Evolutionary conservation across 2,888 invertebrate genomes (phyloP), one percentile per base, ranked within the genome.

Genomic region (Scrobipalpa costella): DNA sequence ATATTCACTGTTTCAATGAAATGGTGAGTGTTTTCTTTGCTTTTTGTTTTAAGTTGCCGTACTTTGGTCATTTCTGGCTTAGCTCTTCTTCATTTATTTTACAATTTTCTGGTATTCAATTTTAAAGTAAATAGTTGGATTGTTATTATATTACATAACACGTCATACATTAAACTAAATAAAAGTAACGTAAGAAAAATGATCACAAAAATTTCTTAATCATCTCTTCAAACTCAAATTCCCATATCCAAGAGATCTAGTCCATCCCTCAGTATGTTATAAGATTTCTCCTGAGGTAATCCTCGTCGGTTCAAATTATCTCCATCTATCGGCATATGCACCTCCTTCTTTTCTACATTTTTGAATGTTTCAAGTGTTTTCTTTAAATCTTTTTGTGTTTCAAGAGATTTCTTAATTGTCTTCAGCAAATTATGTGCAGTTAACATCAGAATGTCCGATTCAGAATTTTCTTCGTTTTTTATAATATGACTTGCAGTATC

Each of bases 261-360:
- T 7, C 60, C 60, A 34, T 60, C 49, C 17, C 60, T 60, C 9
- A 60, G 17, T 3, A 34, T 34, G 33, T 60, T 60, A 34, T 49
- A 47, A 27, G 47, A 9, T 34, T 60, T 60, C 15, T 17, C 60
- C 6, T 33, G 60, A 17, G 60, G 60, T 17, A 60, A 17, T 0
- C 6, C 1, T 0, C 33, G 49, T 47, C 15, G 49, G n/a, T 44
- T n/a, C 11, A 13, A 8, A 27, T 6, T 59, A n/a, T 60, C 49
- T 11, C 13, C 49, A 34, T 60, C n/a, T 27, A 60, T 34, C n/a
- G 60, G 60, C 7, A 60, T 34, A 21, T 60, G 49, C 0, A 60
- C 13, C 9, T 17, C 15, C 7, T 27, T n/a, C 2, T 17, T 58
- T 21, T 40, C 38, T 19, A 19, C 6, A 11, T 17, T 17, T 13